phyloP scores from a whole-genome alignment of 2,888 invertebrate species.

The Campaea margaritaria region DNA sequence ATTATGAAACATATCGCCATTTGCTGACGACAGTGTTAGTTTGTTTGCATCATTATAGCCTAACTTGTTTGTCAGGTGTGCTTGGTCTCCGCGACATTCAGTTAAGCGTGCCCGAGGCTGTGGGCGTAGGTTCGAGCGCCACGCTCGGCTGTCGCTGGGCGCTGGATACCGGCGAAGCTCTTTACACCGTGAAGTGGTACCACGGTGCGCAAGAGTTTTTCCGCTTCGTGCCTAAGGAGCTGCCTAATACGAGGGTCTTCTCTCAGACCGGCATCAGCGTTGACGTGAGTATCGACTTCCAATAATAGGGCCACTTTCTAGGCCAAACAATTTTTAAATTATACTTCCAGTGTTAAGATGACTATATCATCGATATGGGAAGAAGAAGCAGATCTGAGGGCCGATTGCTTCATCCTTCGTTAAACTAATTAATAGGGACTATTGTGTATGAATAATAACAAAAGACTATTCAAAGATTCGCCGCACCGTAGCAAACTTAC shows the following conservation, averaged over 20 bases:
- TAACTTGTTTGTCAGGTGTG: constrained; percentile 69
- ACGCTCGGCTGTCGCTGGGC: constrained; percentile 90
- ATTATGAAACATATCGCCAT: constrained; percentile 9
- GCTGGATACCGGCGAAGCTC: constrained; percentile 87
- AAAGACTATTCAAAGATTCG: no score
- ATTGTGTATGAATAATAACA: no score
- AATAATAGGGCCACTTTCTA: no score
- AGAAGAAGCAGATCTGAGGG: no score
- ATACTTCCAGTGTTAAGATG: no score
- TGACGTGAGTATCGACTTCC: constrained; percentile 85
- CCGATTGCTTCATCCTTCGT: no score
- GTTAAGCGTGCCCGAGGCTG: constrained; percentile 89
- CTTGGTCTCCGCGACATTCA: constrained; percentile 88
- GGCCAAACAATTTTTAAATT: no score
- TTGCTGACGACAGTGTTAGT: no score
- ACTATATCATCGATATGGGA: no score
- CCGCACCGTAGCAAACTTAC: no score
- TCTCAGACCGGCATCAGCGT: constrained; percentile 88
- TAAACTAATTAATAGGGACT: no score
- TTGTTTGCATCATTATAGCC: no score
- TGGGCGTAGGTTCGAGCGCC: constrained; percentile 89
- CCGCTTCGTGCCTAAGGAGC: constrained; percentile 92
- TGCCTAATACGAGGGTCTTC: constrained; percentile 90
- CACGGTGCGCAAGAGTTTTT: constrained; percentile 91
- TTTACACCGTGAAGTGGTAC: constrained; percentile 94